phyloP scores from a whole-genome alignment of 37 sponge, comb jelly and placozoan genomes.

The Corticium candelabrum region DNA sequence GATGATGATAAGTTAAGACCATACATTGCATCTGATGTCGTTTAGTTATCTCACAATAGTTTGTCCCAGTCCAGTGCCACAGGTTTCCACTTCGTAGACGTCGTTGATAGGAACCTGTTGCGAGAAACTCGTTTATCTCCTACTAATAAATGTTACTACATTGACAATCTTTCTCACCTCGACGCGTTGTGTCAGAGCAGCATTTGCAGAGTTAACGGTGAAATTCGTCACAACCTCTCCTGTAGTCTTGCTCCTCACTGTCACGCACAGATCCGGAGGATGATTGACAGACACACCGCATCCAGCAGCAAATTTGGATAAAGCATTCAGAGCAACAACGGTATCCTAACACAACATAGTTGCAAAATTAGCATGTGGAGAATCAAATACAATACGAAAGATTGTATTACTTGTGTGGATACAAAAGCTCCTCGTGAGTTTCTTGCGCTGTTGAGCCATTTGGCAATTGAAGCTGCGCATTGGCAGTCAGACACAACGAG shows the following conservation, averaged over 20 bases:
- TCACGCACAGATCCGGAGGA: no score
- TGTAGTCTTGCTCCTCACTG: no score
- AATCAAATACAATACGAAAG: not conserved
- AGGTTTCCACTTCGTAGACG: not conserved
- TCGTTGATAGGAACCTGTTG: not conserved
- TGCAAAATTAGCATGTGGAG: no score
- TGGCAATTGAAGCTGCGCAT: not conserved
- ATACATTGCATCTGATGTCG: no score
- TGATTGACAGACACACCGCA: no score
- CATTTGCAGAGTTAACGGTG: not conserved
- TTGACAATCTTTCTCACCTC: not conserved
- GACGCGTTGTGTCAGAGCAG: not conserved
- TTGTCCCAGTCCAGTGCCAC: not conserved
- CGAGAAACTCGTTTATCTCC: no score
- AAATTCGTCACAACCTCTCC: no score
- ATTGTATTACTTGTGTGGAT: not conserved
- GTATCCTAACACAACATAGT: not conserved
- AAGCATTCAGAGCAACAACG: not conserved
- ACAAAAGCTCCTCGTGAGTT: not conserved
- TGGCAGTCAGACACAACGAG: not conserved
- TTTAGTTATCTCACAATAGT: no score
- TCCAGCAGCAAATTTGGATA: not conserved
- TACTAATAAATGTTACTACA: no score
- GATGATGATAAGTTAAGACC: no score
- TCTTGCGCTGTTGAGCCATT: not conserved